phyloP scores from a whole-genome alignment of 2,797 vertebrate species.

The Aplochiton taeniatus region DNA sequence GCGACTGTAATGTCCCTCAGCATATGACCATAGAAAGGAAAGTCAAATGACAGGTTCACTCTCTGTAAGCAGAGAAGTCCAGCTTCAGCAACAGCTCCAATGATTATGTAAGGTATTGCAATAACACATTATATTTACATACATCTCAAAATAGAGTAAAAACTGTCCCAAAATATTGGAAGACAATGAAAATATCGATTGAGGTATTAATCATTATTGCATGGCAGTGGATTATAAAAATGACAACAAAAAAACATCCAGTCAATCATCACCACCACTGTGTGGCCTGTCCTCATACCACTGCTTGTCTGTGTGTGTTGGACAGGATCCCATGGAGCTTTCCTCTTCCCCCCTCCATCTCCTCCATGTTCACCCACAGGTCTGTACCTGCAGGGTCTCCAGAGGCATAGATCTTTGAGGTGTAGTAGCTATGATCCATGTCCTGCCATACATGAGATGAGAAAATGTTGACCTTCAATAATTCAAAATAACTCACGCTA shows the following conservation, averaged over 20 bases:
- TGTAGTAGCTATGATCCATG: conserved; percentile 91
- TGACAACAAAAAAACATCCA: not conserved
- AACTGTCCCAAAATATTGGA: too few species aligned
- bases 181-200: too few species aligned
- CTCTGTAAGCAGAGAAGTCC: conserved; percentile 79
- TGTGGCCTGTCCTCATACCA: conserved; percentile 51
- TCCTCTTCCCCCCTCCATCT: conserved; percentile 82
- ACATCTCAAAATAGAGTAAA: too few species aligned
- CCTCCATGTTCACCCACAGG: conserved; percentile 87
- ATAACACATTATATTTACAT: too few species aligned
- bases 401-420: conserved; percentile 84
- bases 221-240: not conserved
- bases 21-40: conserved; percentile 95
- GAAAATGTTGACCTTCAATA: conserved; percentile 6
- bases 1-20: conserved; percentile 93
- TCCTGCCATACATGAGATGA: conserved; percentile 68
- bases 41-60: conserved; percentile 92
- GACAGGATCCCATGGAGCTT: conserved; percentile 86
- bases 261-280: not conserved
- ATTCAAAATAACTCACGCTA: not conserved
- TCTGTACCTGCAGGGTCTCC: conserved; percentile 79
- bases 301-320: conserved; percentile 88
- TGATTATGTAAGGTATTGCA: too few species aligned
- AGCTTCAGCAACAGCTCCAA: not conserved
- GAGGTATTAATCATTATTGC: too few species aligned